These are phyloP conservation scores for Apostichopus japonicus DNA, from an alignment of 35 echinoderm and acorn worm species.

Conservation along the genomic window DNA sequence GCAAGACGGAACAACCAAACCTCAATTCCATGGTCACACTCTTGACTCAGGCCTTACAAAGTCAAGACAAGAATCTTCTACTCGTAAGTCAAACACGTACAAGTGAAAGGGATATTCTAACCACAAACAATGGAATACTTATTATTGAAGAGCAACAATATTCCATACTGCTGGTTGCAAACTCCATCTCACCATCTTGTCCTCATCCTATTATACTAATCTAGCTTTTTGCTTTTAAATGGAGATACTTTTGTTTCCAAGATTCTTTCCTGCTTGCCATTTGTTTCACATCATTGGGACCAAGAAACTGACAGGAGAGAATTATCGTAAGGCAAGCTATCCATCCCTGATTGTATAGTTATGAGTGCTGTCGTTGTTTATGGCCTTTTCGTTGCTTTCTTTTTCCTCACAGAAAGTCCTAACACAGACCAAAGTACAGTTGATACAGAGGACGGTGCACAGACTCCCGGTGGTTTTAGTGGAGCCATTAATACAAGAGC, in stretches of 20 bases:
- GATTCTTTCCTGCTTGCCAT: too few relatives aligned
- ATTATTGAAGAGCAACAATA: too few relatives aligned
- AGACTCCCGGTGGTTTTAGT: constrained; percentile 73
- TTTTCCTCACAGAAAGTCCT: constrained; percentile 74
- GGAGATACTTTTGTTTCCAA: too few relatives aligned
- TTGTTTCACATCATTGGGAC: too few relatives aligned
- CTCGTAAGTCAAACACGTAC: constrained; percentile 58
- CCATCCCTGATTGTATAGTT: neutral
- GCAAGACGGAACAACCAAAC: constrained; percentile 37
- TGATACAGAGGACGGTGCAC: constrained; percentile 76
- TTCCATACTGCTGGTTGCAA: too few relatives aligned
- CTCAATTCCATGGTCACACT: constrained; percentile 65
- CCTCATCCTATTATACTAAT: too few relatives aligned
- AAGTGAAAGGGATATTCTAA: too few relatives aligned
- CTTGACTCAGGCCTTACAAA: constrained; percentile 86
- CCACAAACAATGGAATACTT: too few relatives aligned
- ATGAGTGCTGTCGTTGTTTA: neutral
- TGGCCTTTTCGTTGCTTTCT: neutral
- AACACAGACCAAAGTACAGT: constrained; percentile 60
- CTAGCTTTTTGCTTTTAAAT: too few relatives aligned
- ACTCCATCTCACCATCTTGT: too few relatives aligned
- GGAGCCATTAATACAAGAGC: constrained; percentile 72
- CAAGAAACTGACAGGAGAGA: too few relatives aligned
- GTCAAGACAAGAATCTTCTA: constrained; percentile 77
- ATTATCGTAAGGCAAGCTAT: too few relatives aligned